phyloP scores from a whole-genome alignment of 2,113 vertebrate genomes.

The Hystrix brachyura region DNA sequence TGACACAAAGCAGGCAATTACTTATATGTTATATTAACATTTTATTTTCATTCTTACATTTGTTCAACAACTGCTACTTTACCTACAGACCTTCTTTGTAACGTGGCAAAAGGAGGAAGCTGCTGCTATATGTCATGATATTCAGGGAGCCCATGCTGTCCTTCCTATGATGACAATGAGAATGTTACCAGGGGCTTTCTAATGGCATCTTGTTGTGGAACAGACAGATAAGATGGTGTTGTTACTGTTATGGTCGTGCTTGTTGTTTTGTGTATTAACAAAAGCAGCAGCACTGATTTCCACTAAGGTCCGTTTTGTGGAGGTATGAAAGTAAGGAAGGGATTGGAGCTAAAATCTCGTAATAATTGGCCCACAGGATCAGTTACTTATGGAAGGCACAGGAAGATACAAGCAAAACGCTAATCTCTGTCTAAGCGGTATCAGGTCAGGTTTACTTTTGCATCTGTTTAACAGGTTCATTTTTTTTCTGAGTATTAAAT shows the following conservation, averaged over 20 bases:
- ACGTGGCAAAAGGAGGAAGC: background rate
- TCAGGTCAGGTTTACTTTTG: background rate
- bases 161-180: background rate
- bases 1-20: slow-evolving; percentile 34
- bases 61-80: background rate
- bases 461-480: background rate
- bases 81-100: background rate
- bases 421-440: background rate
- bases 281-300: background rate
- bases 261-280: background rate
- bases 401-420: slow-evolving; percentile 7
- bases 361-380: background rate
- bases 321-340: background rate
- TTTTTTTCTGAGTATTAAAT: slow-evolving; percentile 42
- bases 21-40: background rate
- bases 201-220: background rate
- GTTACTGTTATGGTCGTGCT: background rate
- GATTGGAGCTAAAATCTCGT: background rate
- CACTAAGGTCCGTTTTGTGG: background rate
- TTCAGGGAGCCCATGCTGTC: background rate
- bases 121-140: background rate
- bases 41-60: slow-evolving; percentile 6
- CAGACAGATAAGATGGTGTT: background rate
- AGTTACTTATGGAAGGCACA: slow-evolving; percentile 41
- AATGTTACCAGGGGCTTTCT: background rate